Evolutionary conservation across 2,113 vertebrate species (phyloP), one percentile per base, ranked within the genome.

Genomic region (Serinus canaria): DNA sequence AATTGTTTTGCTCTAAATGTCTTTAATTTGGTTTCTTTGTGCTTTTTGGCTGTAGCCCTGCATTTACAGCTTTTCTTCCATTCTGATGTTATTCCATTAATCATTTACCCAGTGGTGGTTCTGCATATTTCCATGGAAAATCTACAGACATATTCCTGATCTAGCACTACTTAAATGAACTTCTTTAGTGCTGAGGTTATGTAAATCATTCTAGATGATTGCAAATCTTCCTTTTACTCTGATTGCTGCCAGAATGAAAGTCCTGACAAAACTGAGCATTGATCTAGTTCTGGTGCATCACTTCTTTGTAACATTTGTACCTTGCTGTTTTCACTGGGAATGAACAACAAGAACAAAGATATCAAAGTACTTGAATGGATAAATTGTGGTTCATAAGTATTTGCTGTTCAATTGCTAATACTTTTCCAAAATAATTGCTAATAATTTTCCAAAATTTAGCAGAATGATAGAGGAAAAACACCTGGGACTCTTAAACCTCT

Each of bases 61-160:
- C 59, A 44, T 94, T 95, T 94, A 90, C 87, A 93, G 82, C 67
- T 95, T 85, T 95, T 95, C 77, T 94, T 91, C 94, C 91, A 82
- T 91, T 94, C 66, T 89, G 58, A 31, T 84, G 70, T 91, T 87
- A n/a, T 83, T 95, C 84, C 78, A 58, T 94, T 85, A 92, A 94
- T 95, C 87, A 78, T 84, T 91, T 79, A 72, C 46, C 60, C 77
- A 33, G 49, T 78, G 74, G 37, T 89, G 74, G 75, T 92, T 92
- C 77, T 94, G 47, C 77, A 46, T 46, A 37, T 73, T 95, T 89
- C 67, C 27, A 1, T 94, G 87, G 84, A 90, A 95, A 92, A 87
- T 80, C 50, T 88, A 69, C 69, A 90, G 75, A n/a, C 11, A 0
- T 53, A 30, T 19, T 63, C 53, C 43, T 82, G n/a, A 73, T 72